Conservation (phyloP, 2,113 vertebrate species). For the Eublepharis macularius region DNA sequence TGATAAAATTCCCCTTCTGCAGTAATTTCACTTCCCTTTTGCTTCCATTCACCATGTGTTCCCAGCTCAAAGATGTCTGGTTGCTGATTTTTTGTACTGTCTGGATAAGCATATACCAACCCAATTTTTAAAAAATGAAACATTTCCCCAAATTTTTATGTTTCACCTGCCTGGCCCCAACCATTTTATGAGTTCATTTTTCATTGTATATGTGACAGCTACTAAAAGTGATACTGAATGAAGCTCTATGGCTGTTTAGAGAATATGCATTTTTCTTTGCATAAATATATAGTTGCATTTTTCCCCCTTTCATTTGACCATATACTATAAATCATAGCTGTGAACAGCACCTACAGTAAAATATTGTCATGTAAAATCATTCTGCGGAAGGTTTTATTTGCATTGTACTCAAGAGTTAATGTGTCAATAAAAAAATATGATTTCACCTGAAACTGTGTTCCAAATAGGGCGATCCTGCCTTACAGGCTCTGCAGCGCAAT, state of each 20-base stretch:
- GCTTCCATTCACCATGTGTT: not conserved
- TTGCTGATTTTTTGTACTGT: not conserved
- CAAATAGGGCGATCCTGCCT: slow-evolving; percentile 11
- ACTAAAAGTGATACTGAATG: not conserved
- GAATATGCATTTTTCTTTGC: not conserved
- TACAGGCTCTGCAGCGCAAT: not conserved
- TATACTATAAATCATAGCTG: slow-evolving; percentile 19
- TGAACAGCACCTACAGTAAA: slow-evolving; percentile 44
- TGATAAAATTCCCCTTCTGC: too few species aligned
- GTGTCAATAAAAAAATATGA: slow-evolving; percentile 37
- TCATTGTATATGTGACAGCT: slow-evolving; percentile 6
- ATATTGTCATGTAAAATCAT: slow-evolving; percentile 20
- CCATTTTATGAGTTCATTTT: slow-evolving; percentile 6
- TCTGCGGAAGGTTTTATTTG: slow-evolving; percentile 42
- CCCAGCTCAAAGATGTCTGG: not conserved
- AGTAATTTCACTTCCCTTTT: not conserved
- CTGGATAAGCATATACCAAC: not conserved
- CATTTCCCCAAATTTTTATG: not conserved
- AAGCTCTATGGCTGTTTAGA: slow-evolving; percentile 25
- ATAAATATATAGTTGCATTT: slow-evolving; percentile 24
- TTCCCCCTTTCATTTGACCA: not conserved
- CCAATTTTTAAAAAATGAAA: not conserved
- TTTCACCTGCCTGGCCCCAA: not conserved
- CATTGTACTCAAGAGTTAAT: slow-evolving; percentile 26
- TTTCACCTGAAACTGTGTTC: slow-evolving; percentile 36